phyloP scores from a whole-genome alignment of 2,888 invertebrate species.

The Carcina quercana region DNA sequence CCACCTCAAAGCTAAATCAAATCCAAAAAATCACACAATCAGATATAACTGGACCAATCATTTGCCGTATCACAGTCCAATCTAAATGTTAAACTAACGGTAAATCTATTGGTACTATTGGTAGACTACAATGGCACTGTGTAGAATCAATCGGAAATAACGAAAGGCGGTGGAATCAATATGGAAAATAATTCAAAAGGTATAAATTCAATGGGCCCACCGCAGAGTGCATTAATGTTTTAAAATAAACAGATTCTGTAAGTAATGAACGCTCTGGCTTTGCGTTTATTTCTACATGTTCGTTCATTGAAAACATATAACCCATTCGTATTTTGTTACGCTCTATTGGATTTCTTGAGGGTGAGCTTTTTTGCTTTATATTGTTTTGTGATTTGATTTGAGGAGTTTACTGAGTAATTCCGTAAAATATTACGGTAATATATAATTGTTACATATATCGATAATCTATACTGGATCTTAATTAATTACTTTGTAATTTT shows the following conservation, averaged over 20 bases:
- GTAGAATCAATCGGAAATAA: constrained; percentile 43
- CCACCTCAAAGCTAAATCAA: constrained; percentile 26
- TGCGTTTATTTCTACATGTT: constrained; percentile 33
- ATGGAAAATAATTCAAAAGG: constrained; percentile 37
- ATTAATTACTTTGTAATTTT: too few relatives aligned
- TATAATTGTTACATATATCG: too few relatives aligned
- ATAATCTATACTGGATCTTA: too few relatives aligned
- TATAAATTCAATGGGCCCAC: constrained; percentile 49
- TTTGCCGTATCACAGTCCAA: constrained; percentile 43
- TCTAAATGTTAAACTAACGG: constrained; percentile 44
- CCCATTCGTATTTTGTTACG: constrained; percentile 26
- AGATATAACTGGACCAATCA: constrained; percentile 45
- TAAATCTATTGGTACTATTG: constrained; percentile 16
- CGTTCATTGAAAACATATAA: constrained; percentile 33
- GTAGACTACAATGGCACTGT: constrained; percentile 23
- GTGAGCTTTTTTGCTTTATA: too few relatives aligned
- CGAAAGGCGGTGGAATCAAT: constrained; percentile 25
- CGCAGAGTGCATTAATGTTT: constrained; percentile 36
- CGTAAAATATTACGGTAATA: too few relatives aligned
- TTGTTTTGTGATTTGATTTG: too few relatives aligned
- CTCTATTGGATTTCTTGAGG: constrained; percentile 6
- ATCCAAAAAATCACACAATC: constrained; percentile 44
- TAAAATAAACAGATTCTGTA: constrained; percentile 40
- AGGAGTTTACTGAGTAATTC: too few relatives aligned
- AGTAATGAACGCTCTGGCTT: constrained; percentile 32